A percentile compares a stretch with the other conserved stretches of the same genome.
Evolutionary conservation across 2,888 invertebrate species (phyloP).

Genomic region (Atherix ibis): DNA sequence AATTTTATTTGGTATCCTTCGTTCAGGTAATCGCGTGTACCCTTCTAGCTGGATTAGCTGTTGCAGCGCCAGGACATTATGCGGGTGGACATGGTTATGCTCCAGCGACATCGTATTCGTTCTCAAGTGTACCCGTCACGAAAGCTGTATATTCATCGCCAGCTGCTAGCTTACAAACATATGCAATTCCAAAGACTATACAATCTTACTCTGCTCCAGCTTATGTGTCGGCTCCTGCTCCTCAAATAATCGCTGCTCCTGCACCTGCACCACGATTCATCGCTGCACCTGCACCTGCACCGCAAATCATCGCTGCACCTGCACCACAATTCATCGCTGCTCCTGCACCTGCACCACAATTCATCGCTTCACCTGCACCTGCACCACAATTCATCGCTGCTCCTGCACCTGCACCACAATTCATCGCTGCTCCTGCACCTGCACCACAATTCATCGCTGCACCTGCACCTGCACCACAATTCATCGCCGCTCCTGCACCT

Average conservation of each 20-base stretch:
- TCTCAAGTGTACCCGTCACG: constrained; percentile 6
- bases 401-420: background rate
- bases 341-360: constrained; percentile 7
- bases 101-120: constrained; percentile 5
- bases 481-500: constrained; percentile 11
- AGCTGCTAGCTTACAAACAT: constrained; percentile 1
- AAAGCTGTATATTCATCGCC: constrained; percentile 5
- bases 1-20: too few relatives aligned
- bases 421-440: background rate
- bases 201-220: constrained; percentile 6
- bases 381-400: background rate
- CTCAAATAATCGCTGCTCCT: constrained; percentile 8
- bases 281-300: constrained; percentile 4
- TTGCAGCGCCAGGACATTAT: constrained; percentile 17
- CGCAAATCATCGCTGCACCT: background rate
- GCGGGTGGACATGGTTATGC: constrained; percentile 9
- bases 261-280: constrained; percentile 5
- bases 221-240: constrained; percentile 11
- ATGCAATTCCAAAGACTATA: constrained; percentile 1
- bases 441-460: constrained; percentile 1
- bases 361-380: constrained; percentile 6
- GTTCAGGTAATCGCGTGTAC: too few relatives aligned
- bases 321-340: constrained; percentile 4
- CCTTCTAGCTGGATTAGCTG: too few relatives aligned
- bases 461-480: background rate